Base-by-base conservation (phyloP, 2,888 invertebrate species). In the Andricus quercusramuli region DNA sequence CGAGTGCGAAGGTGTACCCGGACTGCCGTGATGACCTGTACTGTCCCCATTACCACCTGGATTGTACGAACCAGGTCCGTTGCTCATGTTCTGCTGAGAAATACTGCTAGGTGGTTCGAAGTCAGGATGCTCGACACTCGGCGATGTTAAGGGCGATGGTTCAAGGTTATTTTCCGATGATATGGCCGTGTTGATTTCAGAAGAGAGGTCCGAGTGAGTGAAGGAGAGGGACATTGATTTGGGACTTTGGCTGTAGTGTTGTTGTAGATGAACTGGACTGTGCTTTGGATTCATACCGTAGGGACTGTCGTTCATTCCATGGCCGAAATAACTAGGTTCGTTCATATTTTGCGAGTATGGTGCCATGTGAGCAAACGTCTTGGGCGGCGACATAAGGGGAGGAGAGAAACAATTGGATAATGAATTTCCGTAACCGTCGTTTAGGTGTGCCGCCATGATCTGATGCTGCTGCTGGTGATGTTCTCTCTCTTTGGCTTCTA, bases 131-230 rank as follows among this genome's bases (percentile, higher is more conserved):
- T 95, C 95, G 85, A 96, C 93, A 86, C 94, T 95, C 32, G 96
- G 96, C 65, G 96, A 96, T 77, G 94, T 94, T 25, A 92, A 67
- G 64, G 95, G 94, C 85, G 95, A 95, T 17, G 96, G 96, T 67
- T 96, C 96, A 76, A 94, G 93, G 81, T 95, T 93, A 86, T 95
- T 95, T 86, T 95, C 95, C 41, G 95, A 95, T 82, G 96, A 96
- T 88, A 97, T 96, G 78, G 96, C 96, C 15, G 96, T 96, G 89
- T 96, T 96, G 90, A 97, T 96, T 91, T 96, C 96, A 80, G 95
- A 95, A 81, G 96, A 96, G 85, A 96, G 93, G 91, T 96, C 96
- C 65, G 96, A 96, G 91, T 96, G 96, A 32, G 95, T 95, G 86
- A 95, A 95, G 32, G 94, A 94, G 83, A 94, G 93, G 80, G 91